Evolutionary conservation across 2,113 vertebrate species (phyloP).

Genomic region (Rissa tridactyla): DNA sequence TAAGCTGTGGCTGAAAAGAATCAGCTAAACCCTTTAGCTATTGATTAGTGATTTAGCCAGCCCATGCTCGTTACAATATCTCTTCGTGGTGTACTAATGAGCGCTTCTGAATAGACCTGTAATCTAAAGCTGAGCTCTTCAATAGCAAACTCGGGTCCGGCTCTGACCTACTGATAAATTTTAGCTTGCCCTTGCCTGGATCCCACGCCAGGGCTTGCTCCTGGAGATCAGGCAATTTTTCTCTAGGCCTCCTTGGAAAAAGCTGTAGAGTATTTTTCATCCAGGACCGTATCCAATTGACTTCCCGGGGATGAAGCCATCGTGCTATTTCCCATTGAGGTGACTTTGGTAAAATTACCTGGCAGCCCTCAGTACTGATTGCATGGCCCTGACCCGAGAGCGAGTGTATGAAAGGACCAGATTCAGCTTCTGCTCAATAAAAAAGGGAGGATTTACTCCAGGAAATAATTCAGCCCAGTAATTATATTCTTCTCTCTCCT

Average conservation of each 20-base stretch:
- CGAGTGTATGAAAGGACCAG: neutral
- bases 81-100: neutral
- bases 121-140: neutral
- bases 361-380: neutral
- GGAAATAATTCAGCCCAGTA: neutral
- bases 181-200: neutral
- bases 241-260: neutral
- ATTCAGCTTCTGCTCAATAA: neutral
- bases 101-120: neutral
- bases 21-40: neutral
- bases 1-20: neutral
- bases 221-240: neutral
- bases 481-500: neutral
- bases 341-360: neutral
- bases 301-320: neutral
- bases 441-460: neutral
- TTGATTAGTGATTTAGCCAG: slow-evolving; percentile 31
- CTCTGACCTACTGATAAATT: neutral
- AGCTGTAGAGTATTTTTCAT: neutral
- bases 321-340: neutral
- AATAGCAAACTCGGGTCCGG: rapidly evolving
- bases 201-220: neutral
- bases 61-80: neutral
- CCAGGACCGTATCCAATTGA: neutral
- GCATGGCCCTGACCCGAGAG: neutral